Base-by-base conservation (phyloP, 2,888 invertebrate genomes). In the Augochlorella aurata region DNA sequence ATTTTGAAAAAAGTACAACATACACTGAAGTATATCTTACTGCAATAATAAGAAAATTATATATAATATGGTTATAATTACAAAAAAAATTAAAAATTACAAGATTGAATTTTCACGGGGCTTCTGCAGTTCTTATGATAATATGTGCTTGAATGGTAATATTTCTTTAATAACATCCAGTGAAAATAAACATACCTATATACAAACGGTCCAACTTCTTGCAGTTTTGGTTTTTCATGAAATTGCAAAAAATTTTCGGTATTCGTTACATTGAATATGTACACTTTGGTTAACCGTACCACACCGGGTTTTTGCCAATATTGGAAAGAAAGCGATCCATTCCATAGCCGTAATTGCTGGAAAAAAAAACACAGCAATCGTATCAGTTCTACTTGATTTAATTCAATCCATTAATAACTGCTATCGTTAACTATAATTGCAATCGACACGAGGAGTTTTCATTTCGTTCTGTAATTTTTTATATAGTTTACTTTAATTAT, bases 291-390 rank as follows among this genome's bases (percentile, higher is more conserved):
- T 79, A 97, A 94, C 80, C 97, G 94, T 85, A 96, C 95, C 16
- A 98, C 97, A 0, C 97, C 97, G 0, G 97, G 97, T 89, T 96
- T 96, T 91, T 97, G 97, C 97, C 97, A 97, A 93, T 97, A 98
- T 89, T 97, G 97, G 94, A 97, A 98, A 93, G 97, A 97, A 63
- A 98, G 92, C 0, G 97, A 97, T 16, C 97, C 97, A 91, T 98
- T 98, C 96, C 97, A 96, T 83, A 98, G 94, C 92, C 96, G 96
- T 87, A 97, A 94, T 94, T 97, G 97, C 97, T 97, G 94, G 94
- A n/a, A 93, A 92, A 70, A 4, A 7, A 65, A 58, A 9, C 24
- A 92, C 94, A 94, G 94, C 97, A 96, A 96, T 94, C n/a, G 4
- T 47, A 67, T 47, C 9, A 47, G 10, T 5, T 21, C 14, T 58